phyloP scores from a whole-genome alignment of 2,888 invertebrate species.

The Tinea semifulvella region DNA sequence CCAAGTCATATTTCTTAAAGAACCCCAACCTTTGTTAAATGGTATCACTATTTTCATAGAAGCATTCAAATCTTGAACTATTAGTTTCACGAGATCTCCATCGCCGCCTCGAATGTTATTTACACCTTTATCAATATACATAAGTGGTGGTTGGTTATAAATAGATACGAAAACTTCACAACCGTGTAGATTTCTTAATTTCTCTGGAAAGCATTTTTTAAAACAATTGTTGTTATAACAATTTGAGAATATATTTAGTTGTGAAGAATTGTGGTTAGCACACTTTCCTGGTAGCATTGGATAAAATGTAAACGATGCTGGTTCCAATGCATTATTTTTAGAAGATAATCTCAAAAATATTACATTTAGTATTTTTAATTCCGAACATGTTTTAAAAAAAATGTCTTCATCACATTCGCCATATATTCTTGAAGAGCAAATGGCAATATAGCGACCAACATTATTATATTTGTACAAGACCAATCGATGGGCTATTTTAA shows the following conservation, averaged over 20 bases:
- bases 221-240: slow-evolving; percentile 29
- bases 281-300: slow-evolving; percentile 29
- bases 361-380: slow-evolving; percentile 28
- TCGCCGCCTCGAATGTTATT: slow-evolving; percentile 31
- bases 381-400: slow-evolving; percentile 28
- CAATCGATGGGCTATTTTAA: slow-evolving; percentile 28
- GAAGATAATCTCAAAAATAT: slow-evolving; percentile 27
- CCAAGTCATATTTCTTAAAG: slow-evolving; percentile 26
- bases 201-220: slow-evolving; percentile 28
- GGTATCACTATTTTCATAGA: slow-evolving; percentile 31
- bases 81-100: slow-evolving; percentile 33
- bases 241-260: slow-evolving; percentile 23
- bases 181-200: slow-evolving; percentile 29
- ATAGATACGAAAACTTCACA: slow-evolving; percentile 36
- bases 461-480: slow-evolving; percentile 28
- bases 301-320: slow-evolving; percentile 27
- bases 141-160: slow-evolving; percentile 38
- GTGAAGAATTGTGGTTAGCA: slow-evolving; percentile 26
- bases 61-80: slow-evolving; percentile 33
- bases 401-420: slow-evolving; percentile 29
- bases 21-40: slow-evolving; percentile 26
- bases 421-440: slow-evolving; percentile 27
- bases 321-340: slow-evolving; percentile 19
- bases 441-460: slow-evolving; percentile 32
- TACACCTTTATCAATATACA: slow-evolving; percentile 31